phyloP scores from a whole-genome alignment of 2,888 invertebrate genomes.

The Odiellus spinosus region DNA sequence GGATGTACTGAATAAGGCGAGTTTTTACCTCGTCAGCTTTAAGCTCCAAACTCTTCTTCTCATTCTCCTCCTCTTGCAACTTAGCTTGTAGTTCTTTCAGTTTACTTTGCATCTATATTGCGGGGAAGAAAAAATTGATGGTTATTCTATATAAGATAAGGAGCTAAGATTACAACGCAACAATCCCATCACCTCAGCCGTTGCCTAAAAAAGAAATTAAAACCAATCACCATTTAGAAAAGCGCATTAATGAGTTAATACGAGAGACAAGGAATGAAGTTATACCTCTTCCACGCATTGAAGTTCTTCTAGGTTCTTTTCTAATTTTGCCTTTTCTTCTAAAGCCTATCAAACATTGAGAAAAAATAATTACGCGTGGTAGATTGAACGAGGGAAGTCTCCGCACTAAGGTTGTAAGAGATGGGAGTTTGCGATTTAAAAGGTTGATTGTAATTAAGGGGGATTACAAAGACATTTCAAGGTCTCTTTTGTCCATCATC shows the following conservation, averaged over 20 bases:
- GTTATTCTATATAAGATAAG: neutral
- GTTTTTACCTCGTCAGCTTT: constrained; percentile 16
- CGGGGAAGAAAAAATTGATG: neutral
- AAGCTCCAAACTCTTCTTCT: constrained; percentile 15
- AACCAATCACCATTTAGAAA: neutral
- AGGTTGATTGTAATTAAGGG: neutral
- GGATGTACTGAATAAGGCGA: no score
- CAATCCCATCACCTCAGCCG: no score
- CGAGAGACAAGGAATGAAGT: neutral
- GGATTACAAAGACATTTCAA: neutral
- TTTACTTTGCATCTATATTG: constrained; percentile 17
- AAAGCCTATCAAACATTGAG: no score
- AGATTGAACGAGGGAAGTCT: no score
- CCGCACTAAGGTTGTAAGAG: neutral
- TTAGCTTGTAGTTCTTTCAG: constrained; percentile 18
- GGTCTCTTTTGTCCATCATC: no score
- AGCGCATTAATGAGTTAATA: neutral
- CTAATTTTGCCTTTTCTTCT: constrained; percentile 31
- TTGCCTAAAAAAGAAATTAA: neutral
- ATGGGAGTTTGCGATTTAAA: neutral
- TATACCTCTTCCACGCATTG: constrained; percentile 21
- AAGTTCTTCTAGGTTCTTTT: constrained; percentile 24
- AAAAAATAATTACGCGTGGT: no score
- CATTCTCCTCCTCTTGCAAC: constrained; percentile 19
- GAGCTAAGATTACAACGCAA: neutral